Evolutionary conservation across 2,113 vertebrate species (phyloP).

Genomic region (Brachyhypopomus occidentalis): DNA sequence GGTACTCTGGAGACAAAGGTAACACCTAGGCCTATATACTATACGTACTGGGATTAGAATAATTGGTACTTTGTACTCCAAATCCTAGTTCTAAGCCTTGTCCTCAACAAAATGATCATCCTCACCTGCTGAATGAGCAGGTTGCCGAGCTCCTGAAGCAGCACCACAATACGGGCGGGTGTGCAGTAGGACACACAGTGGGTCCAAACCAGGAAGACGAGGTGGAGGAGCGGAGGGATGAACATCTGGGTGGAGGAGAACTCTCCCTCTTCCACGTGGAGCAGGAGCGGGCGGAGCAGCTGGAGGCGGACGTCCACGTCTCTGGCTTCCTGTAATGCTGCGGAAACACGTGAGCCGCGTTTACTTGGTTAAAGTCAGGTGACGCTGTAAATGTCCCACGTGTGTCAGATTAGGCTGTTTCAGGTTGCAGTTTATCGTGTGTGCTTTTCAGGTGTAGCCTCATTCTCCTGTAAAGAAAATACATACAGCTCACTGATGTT

Average conservation of each 20-base stretch:
- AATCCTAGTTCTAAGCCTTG: not conserved
- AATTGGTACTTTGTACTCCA: not conserved
- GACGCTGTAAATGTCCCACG: no score
- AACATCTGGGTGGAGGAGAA: slow-evolving; percentile 65
- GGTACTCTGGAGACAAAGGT: no score
- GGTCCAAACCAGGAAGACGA: slow-evolving; percentile 78
- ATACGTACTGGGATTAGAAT: no score
- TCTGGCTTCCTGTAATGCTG: slow-evolving; percentile 77
- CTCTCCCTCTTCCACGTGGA: slow-evolving; percentile 68
- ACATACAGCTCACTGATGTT: not conserved
- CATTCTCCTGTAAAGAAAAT: not conserved
- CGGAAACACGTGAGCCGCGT: not conserved
- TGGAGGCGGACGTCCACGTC: slow-evolving; percentile 76
- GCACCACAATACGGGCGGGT: slow-evolving; percentile 69
- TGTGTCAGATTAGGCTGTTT: no score
- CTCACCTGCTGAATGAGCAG: slow-evolving; percentile 78
- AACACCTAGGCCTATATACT: no score
- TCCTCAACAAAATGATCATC: not conserved
- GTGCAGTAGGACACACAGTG: slow-evolving; percentile 75
- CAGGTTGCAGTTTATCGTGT: no score
- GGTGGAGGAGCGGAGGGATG: slow-evolving; percentile 76
- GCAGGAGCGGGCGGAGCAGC: slow-evolving; percentile 69
- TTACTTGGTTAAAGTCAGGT: no score
- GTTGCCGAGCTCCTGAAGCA: slow-evolving; percentile 82
- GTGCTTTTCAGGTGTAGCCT: no score